Evolutionary conservation across 2,888 invertebrate genomes (phyloP), one percentile per base, ranked within the genome.

Genomic region (Dorcus parallelipipedus): DNA sequence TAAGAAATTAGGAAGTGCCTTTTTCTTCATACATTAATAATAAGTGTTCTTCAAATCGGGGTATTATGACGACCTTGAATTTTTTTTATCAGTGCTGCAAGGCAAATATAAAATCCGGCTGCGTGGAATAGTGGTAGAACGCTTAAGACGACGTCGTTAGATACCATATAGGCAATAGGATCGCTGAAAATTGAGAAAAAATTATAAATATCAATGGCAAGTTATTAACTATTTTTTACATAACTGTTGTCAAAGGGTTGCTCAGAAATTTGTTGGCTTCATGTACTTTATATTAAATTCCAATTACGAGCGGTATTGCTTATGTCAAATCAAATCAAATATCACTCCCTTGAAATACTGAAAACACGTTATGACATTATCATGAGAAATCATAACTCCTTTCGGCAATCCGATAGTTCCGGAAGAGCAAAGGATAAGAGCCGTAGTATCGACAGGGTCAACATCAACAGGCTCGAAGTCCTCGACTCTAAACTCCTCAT

Each of bases 401-500:
- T 88, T 88, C 0, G 87, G 85, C 67, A 87, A 75, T 0, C 89
- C 89, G 9, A 84, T 84, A 0, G 89, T 89, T 47, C 89, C 89
- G 56, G 88, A 88, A 41, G 88, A 89, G 73, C 84, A 87, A 58
- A 87, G 49, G 40, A 73, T 66, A 38, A 68, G 64, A 9, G 71
- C 70, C 0, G 67, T 60, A 7, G 52, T 52, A 7, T 65, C 58
- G 54, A 69, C 57, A n/a, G 67, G 50, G 8, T 55, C 42, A 3
- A 57, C 51, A 38, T 42, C 47, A 20, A 53, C 43, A 9, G 62
- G 61, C 50, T 50, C 49, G 40, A 63, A 62, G 2, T 50, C 49
- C 8, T 26, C 49, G n/a, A 56, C 56, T 26, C 56, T 33, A 14
- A 45, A 58, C 39, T 38, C 38, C 33, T 62, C 64, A 14, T 7